These are phyloP conservation scores for Bryconaethiops microstoma DNA, from an alignment of 2,797 vertebrate genomes.

Conservation along the genomic window DNA sequence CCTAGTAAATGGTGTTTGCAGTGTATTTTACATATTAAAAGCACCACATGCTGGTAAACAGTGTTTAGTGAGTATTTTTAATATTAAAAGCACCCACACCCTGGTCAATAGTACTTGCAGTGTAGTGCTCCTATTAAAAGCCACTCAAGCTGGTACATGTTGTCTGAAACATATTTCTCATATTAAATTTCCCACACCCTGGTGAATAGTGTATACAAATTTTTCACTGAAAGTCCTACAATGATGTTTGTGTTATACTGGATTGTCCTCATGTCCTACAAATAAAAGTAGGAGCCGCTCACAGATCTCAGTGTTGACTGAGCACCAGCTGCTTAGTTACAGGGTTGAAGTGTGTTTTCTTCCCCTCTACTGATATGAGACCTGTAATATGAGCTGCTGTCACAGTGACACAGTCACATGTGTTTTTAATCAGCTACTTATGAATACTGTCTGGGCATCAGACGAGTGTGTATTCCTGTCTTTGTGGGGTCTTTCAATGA, in stretches of 20 bases:
- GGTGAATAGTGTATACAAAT: no score
- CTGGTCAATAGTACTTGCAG: no score
- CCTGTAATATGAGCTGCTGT: slow-evolving; percentile 43
- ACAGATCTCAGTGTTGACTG: neutral
- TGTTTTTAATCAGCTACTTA: slow-evolving; percentile 36
- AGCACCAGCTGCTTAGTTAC: slow-evolving; percentile 18
- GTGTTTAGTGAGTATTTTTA: no score
- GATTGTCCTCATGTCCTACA: no score
- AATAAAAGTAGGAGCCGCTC: neutral
- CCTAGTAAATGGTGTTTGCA: no score
- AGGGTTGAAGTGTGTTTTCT: slow-evolving; percentile 19
- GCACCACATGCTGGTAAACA: neutral
- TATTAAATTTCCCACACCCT: no score
- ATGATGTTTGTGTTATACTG: neutral
- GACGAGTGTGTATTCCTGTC: neutral
- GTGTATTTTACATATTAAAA: neutral
- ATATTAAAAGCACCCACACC: no score
- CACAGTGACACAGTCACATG: slow-evolving; percentile 18
- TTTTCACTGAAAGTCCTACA: no score
- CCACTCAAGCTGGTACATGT: no score
- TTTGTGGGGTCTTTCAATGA: neutral
- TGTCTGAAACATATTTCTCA: no score
- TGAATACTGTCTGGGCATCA: slow-evolving; percentile 26
- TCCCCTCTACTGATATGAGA: slow-evolving; percentile 14
- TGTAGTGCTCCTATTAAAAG: no score